Evolutionary conservation across 2,113 vertebrate genomes (phyloP), one percentile per base, ranked within the genome.

Genomic region (Lichenostomus cassidix): DNA sequence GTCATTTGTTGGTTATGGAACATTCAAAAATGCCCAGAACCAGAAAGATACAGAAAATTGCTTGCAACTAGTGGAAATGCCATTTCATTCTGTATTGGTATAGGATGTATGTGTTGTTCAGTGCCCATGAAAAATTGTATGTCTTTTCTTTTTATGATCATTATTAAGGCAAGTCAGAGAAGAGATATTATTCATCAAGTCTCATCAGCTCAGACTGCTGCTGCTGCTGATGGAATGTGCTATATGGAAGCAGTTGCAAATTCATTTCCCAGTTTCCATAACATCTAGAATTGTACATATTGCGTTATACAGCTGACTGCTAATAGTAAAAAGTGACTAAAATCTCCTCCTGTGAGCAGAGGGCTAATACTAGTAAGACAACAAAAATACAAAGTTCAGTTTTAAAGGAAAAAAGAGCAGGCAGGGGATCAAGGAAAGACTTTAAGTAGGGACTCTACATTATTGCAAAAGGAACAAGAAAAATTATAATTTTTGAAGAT

Each of bases 351-450:
- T 10, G 15, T 41, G 33, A 78, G 27, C 20, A 46, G 46, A 25
- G 18, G 23, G 52, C 17, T 90, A 53, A 87, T 87, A 75, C 9
- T n/a, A 52, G 8, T 25, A 58, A 24, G 31, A 46, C 29, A 83
- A 42, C 6, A 93, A n/a, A 80, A 63, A 60, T 27, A 7, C 9
- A 62, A 46, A 83, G 24, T 6, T 79, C 15, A 22, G 10, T 52
- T 80, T 65, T 41, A 69, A 52, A 47, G 31, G 21, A 15, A 65
- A 52, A 20, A 47, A 29, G 16, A 41, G 4, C 15, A 11, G 17
- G 1, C 3, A 76, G 3, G 17, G 9, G 1, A 9, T n/a, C 21
- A 64, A 56, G 1, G 4, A 63, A 64, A 60, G 44, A 42, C 10
- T 22, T 71, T 33, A 63, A 83, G 13, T 29, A 11, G 28, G 6